These are phyloP conservation scores for Thamnaconus septentrionalis DNA, from an alignment of 2,113 vertebrate genomes.

Conservation along the genomic window DNA sequence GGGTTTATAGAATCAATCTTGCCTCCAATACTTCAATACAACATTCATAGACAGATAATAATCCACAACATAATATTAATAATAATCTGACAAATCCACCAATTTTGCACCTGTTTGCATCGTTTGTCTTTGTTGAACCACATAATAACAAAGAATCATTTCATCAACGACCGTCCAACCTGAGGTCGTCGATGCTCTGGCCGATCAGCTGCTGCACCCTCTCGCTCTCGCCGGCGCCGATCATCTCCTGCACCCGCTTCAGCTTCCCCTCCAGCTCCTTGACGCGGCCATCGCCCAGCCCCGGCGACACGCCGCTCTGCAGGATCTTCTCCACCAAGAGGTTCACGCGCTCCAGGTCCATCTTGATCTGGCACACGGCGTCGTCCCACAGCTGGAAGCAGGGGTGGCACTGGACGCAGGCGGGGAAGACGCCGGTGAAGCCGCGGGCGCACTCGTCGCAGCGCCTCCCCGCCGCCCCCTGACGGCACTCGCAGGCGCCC, in stretches of 20 bases:
- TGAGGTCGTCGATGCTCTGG: constrained; percentile 75
- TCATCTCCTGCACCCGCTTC: constrained; percentile 61
- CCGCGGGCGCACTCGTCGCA: constrained; percentile 81
- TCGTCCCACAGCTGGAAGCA: constrained; percentile 87
- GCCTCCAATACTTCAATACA: no score
- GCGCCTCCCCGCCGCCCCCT: constrained; percentile 66
- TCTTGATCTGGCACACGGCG: constrained; percentile 60
- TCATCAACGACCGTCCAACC: constrained; percentile 45
- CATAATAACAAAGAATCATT: neutral
- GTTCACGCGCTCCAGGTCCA: constrained; percentile 64
- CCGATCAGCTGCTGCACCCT: constrained; percentile 62
- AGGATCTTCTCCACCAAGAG: constrained; percentile 53
- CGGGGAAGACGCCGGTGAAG: constrained; percentile 80
- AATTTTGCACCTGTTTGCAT: no score
- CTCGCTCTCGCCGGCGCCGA: constrained; percentile 47
- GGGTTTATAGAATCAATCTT: no score
- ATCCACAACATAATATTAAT: no score
- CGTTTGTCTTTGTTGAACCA: no score
- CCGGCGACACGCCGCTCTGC: constrained; percentile 54
- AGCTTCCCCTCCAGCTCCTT: constrained; percentile 76
- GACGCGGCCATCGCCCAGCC: constrained; percentile 62
- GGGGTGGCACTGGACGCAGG: constrained; percentile 78
- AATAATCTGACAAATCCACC: no score
- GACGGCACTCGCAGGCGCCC: constrained; percentile 76
- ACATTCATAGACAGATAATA: no score